Evolutionary conservation across 2,113 vertebrate species (phyloP), one percentile per base, ranked within the genome.

Genomic region (Panthera uncia): DNA sequence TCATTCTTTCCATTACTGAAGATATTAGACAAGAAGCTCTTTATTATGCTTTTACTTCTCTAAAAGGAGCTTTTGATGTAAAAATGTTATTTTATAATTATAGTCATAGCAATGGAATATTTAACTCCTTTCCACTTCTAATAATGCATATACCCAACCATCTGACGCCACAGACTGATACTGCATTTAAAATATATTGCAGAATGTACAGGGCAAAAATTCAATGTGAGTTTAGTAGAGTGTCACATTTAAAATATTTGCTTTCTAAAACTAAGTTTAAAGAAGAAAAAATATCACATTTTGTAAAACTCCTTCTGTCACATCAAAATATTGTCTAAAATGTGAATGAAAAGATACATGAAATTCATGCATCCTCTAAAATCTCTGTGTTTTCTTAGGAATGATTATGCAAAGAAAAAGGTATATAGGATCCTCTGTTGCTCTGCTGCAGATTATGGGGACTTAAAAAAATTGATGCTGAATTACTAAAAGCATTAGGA

Each of bases 71-170:
- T 92, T 78, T 89, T 80, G 19, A 87, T 41, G 5, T 7, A 21
- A 90, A 94, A 90, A 50, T 23, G 12, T 12, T 15, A 2, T 86
- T 90, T 90, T 74, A 63, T 87, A 95, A 90, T 89, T 87, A 93
- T 27, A 50, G 41, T n/a, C 36, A 81, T 71, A 87, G 25, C 3
- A 96, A 79, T 41, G 16, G 23, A 85, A 65, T 13, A 33, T 86
- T 93, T 88, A 85, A 52, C 11, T 55, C 21, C 31, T 79, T 83
- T 91, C 6, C 13, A 21, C 1, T 61, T 96, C 31, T 33, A 94
- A 73, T 80, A 83, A 94, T n/a, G 93, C 36, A 91, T 29, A n/a
- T 9, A 57, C 1, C 86, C 12, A 48, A 4, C 6, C 14, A 71
- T 91, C 16, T 93, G 36, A 83, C 82, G 50, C 3, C 63, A 87